Evolutionary conservation across 1,140 invertebrate genomes (phyloP), one percentile per base, ranked within the genome.

Genomic region (Vanessa tameamea): DNA sequence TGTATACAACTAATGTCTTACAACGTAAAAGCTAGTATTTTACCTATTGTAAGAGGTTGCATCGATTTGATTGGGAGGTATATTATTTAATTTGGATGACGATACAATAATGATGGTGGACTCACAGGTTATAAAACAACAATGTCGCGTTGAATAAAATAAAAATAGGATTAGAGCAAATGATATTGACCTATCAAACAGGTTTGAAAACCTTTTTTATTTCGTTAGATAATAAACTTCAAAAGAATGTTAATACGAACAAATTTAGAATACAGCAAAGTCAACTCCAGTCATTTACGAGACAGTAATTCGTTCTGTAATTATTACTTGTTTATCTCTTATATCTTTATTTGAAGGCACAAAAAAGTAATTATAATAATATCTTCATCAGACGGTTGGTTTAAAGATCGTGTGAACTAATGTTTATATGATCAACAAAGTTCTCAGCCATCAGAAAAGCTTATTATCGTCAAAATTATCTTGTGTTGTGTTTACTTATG

Each of bases 401-500:
- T 57, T 20, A 57, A 57, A 57, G 53, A 23, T 23, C 53, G 53
- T 57, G 53, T 26, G 53, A 57, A 57, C 16, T 57, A 57, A 57
- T 57, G 37, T 43, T 43, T 43, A 43, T 43, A 43, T 43, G 37
- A 43, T 43, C 37, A 43, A 43, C n/a, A 26, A 20, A 12, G 16
- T 57, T 57, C 53, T 57, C 53, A 57, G 7, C 1, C 23, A 57
- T 57, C 53, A 57, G 53, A 14, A 43, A 43, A 43, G 53, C 16
- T 57, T 57, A 57, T 57, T 57, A 23, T 23, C 16, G 20, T 57
- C 23, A 16, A 57, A 57, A 13, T 23, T 57, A 20, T 57, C 23
- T 9, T 23, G 3, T 55, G 53, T 23, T n/a, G 5, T 57, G 37
- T 43, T 43, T 43, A 43, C 37, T 43, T 43, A 43, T 43, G 37